phyloP scores from a whole-genome alignment of 2,113 vertebrate species.

The Stomatorhinus ivindoensis region DNA sequence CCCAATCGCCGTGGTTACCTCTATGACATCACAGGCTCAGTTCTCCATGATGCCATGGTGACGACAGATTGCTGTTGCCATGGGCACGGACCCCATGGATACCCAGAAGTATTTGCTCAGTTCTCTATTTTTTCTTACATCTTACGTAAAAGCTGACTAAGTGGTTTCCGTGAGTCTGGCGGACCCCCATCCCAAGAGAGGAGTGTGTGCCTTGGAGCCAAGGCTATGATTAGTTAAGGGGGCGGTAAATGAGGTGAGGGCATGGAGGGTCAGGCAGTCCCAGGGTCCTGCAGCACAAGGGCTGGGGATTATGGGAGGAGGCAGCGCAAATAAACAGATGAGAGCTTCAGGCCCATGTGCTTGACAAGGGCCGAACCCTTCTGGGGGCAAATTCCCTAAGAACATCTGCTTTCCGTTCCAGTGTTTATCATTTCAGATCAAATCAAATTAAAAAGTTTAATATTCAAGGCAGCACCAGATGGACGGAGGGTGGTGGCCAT shows the following conservation, averaged over 20 bases:
- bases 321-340: conserved; percentile 3
- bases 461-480: conserved; percentile 11
- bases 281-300: neutral
- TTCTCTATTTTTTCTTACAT: neutral
- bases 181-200: neutral
- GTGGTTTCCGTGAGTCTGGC: neutral
- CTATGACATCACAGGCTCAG: conserved; percentile 3
- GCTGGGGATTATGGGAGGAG: neutral
- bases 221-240: conserved; percentile 3
- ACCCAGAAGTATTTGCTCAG: neutral
- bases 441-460: conserved; percentile 17
- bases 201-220: neutral
- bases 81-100: neutral
- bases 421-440: conserved; percentile 10
- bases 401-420: conserved; percentile 7
- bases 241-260: neutral
- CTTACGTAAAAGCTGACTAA: conserved; percentile 12
- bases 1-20: neutral
- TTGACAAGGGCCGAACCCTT: neutral
- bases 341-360: neutral
- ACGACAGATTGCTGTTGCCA: neutral
- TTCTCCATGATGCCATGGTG: neutral
- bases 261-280: neutral
- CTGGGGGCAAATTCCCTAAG: neutral
- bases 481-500: neutral